Percentiles rank a stretch among this genome's conserved stretches.
Evolutionary conservation across 2,797 vertebrate genomes (phyloP).

Genomic region (Paratrypauchen microcephalus): DNA sequence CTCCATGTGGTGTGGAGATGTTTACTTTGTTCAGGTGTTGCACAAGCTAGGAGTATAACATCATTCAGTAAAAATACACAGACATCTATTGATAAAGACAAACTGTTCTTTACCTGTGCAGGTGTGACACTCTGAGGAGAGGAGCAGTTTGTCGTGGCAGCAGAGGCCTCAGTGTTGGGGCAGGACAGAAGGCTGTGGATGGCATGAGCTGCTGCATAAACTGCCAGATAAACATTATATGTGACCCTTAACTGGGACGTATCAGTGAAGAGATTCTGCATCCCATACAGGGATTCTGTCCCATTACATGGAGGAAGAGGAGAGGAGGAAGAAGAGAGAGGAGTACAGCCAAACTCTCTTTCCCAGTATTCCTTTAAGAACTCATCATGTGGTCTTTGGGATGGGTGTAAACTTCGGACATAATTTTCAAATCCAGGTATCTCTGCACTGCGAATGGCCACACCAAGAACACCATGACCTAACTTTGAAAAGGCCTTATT

Average conservation of each 20-base stretch:
- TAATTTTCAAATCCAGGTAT: constrained; percentile 71
- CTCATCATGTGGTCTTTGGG: constrained; percentile 47
- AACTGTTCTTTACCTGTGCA: constrained; percentile 52
- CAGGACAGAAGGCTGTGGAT: constrained; percentile 71
- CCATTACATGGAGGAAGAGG: constrained; percentile 49
- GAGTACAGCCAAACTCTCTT: constrained; percentile 63
- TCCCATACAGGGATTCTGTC: constrained; percentile 57
- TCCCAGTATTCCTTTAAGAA: constrained; percentile 72
- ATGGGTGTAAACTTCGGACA: constrained; percentile 62
- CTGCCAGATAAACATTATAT: constrained; percentile 76
- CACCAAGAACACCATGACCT: constrained; percentile 70
- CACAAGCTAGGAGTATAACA: constrained; percentile 42
- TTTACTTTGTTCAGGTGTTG: constrained; percentile 63
- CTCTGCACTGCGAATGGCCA: constrained; percentile 69
- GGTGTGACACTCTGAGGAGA: constrained; percentile 52
- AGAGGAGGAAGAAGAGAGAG: constrained; percentile 28
- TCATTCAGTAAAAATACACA: too few relatives aligned
- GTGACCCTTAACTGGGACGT: constrained; percentile 65
- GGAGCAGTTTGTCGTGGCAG: constrained; percentile 39
- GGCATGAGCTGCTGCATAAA: constrained; percentile 74
- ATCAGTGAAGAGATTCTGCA: constrained; percentile 63
- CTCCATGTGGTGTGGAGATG: constrained; percentile 71
- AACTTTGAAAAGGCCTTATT: constrained; percentile 52
- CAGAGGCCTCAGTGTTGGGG: constrained; percentile 22
- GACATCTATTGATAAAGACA: not conserved